Evolutionary conservation across 2,797 vertebrate genomes (phyloP).

Genomic region (Molossus molossus): DNA sequence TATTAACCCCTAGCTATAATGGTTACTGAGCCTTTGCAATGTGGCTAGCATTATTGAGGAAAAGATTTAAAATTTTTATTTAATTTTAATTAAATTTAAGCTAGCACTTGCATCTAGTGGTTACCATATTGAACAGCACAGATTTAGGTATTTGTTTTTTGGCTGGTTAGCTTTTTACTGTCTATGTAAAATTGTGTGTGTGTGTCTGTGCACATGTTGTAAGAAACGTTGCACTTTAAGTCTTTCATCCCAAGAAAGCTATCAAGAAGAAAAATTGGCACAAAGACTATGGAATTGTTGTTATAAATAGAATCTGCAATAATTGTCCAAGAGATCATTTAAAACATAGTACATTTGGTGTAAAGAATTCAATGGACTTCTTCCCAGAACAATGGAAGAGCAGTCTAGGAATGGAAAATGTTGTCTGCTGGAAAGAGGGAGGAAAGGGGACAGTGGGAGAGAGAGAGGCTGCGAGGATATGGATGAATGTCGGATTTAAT

Average conservation of each 20-base stretch:
- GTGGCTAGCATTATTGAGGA: not conserved
- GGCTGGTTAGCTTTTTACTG: not conserved
- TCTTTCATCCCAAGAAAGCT: slow-evolving; percentile 52
- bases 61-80: not conserved
- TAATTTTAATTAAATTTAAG: slow-evolving; percentile 16
- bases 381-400: slow-evolving; percentile 64
- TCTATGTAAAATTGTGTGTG: not conserved
- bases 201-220: not conserved
- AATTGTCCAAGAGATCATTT: not conserved
- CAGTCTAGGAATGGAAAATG: slow-evolving; percentile 47
- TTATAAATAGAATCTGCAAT: slow-evolving; percentile 23
- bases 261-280: slow-evolving; percentile 49
- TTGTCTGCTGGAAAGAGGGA: not conserved
- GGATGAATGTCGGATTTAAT: not conserved
- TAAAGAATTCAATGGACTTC: slow-evolving; percentile 24
- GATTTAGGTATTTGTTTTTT: slow-evolving; percentile 28
- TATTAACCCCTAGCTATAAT: not conserved
- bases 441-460: not conserved
- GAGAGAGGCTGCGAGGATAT: no score
- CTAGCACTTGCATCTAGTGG: not conserved
- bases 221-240: slow-evolving; percentile 53
- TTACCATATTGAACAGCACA: not conserved
- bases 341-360: slow-evolving; percentile 16
- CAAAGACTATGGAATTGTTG: not conserved
- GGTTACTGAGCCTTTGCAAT: not conserved